Conservation (phyloP, 2,113 vertebrate species). For the Percopsis transmontana region DNA sequence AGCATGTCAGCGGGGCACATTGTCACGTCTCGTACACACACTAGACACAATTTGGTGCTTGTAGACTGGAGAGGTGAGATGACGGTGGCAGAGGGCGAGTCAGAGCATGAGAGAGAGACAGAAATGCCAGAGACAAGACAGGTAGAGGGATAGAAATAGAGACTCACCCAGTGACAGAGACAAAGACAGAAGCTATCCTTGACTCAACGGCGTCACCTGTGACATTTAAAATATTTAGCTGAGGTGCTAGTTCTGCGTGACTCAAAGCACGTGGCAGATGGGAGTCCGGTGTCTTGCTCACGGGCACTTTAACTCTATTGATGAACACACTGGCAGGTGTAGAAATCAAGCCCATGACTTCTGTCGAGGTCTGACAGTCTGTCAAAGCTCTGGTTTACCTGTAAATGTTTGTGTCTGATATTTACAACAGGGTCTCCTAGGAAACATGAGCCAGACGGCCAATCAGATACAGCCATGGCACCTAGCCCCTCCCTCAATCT, state of each 20-base stretch:
- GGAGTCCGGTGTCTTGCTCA: not conserved
- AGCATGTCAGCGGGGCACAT: constrained; percentile 35
- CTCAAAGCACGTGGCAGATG: not conserved
- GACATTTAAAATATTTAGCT: not conserved
- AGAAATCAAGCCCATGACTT: not conserved
- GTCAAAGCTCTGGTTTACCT: too few relatives aligned
- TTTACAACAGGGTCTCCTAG: not conserved
- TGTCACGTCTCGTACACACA: constrained; percentile 8
- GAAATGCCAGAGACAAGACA: not conserved
- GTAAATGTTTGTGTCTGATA: not conserved
- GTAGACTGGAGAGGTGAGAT: constrained; percentile 2
- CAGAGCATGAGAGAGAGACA: not conserved
- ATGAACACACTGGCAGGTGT: not conserved
- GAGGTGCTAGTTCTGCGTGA: not conserved
- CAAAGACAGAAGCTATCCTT: too few relatives aligned
- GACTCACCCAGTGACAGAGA: too few relatives aligned
- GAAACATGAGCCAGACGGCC: not conserved
- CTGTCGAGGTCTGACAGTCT: not conserved
- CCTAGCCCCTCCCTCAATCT: not conserved
- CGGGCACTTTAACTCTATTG: not conserved
- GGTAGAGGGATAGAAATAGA: not conserved
- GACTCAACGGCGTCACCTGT: not conserved
- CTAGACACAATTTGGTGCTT: not conserved
- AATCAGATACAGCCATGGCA: not conserved
- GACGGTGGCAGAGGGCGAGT: not conserved